These are phyloP conservation scores for Mus pahari DNA, from an alignment of 2,113 vertebrate species.

Conservation along the genomic window DNA sequence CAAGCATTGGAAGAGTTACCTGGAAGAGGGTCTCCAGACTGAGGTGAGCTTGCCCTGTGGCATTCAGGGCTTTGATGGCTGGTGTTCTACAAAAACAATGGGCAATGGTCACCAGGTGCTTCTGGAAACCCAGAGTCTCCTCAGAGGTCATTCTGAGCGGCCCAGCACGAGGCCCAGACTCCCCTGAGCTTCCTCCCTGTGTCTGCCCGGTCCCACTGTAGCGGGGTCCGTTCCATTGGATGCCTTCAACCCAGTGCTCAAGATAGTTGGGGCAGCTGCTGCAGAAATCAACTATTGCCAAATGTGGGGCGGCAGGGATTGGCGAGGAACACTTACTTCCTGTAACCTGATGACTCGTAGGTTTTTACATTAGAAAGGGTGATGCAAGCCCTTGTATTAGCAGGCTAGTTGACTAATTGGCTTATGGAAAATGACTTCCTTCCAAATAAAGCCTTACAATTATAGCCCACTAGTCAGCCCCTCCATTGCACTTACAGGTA, in stretches of 20 bases:
- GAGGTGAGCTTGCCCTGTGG: constrained; percentile 91
- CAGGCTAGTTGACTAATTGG: background rate
- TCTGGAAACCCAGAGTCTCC: background rate
- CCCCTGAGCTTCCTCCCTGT: background rate
- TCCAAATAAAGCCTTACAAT: background rate
- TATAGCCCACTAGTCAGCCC: background rate
- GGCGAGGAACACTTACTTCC: background rate
- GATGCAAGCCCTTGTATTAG: background rate
- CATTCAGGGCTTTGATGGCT: constrained; percentile 92
- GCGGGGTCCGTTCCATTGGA: background rate
- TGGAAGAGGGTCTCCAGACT: constrained; percentile 90
- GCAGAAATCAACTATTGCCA: background rate
- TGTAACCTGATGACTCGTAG: background rate
- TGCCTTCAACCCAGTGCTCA: background rate
- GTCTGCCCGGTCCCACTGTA: no score
- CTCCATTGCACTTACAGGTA: background rate
- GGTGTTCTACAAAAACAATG: constrained; percentile 86
- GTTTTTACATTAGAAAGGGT: background rate
- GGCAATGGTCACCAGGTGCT: background rate
- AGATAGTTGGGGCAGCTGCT: background rate
- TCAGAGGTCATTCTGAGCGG: background rate
- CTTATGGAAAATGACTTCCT: background rate
- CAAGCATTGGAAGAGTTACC: constrained; percentile 80
- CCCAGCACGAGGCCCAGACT: background rate
- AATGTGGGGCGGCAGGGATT: background rate